These are phyloP conservation scores for Chrysolina oricalcia DNA, from an alignment of 2,888 invertebrate species.

Conservation along the genomic window DNA sequence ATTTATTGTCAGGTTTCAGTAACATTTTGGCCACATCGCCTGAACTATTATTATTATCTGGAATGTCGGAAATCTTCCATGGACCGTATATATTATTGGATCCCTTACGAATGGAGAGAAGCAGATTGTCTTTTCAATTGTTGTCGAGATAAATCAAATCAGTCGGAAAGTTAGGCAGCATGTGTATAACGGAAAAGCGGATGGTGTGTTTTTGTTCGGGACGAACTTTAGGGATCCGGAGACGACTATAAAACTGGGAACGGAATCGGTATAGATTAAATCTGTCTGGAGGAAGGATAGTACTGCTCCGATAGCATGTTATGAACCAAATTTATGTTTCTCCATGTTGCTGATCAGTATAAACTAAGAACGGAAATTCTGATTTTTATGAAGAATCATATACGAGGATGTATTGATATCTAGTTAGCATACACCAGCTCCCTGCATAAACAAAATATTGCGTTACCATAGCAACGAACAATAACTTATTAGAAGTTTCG, in stretches of 20 bases:
- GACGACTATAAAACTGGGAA: slow-evolving; percentile 7
- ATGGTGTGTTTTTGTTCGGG: slow-evolving; percentile 15
- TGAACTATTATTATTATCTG: slow-evolving; percentile 7
- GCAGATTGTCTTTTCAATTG: slow-evolving; percentile 25
- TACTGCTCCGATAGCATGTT: background rate
- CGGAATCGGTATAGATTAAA: background rate
- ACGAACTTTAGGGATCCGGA: background rate
- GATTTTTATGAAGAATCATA: too few relatives aligned
- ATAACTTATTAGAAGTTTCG: too few relatives aligned
- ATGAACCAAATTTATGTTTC: background rate
- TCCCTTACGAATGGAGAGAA: slow-evolving; percentile 19
- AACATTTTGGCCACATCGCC: too few relatives aligned
- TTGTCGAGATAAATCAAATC: slow-evolving; percentile 23
- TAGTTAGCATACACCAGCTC: too few relatives aligned
- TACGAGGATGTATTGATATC: too few relatives aligned
- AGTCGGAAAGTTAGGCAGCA: slow-evolving; percentile 17
- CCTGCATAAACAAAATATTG: too few relatives aligned
- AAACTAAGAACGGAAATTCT: too few relatives aligned
- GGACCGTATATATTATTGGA: slow-evolving; percentile 14
- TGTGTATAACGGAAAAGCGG: background rate
- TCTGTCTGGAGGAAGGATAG: background rate
- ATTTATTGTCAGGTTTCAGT: too few relatives aligned
- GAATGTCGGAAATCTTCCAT: slow-evolving; percentile 10
- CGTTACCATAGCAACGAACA: too few relatives aligned
- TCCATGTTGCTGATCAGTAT: too few relatives aligned